Conservation (phyloP, 2,113 vertebrate species). For the Tragelaphus imberbis region DNA sequence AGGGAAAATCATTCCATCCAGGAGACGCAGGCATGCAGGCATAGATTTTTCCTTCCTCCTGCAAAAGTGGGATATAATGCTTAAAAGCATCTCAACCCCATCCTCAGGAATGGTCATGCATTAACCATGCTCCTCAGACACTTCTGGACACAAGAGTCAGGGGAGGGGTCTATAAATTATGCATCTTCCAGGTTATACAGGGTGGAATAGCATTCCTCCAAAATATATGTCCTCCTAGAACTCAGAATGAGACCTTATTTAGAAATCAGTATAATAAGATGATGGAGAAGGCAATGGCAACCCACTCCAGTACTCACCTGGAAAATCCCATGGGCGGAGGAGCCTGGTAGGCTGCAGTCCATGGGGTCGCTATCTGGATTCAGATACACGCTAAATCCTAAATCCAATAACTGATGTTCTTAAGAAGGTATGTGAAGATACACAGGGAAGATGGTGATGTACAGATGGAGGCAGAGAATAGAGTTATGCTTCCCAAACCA, state of each 20-base stretch:
- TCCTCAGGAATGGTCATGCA: not conserved
- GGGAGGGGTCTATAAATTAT: not conserved
- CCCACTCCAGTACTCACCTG: too few species aligned
- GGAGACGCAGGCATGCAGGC: not conserved
- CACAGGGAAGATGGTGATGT: not conserved
- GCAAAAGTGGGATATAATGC: not conserved
- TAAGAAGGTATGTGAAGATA: not conserved
- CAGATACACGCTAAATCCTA: not conserved
- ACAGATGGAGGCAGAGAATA: not conserved
- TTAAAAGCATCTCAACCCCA: not conserved
- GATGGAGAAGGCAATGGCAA: too few species aligned
- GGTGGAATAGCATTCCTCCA: not conserved
- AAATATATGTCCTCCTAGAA: not conserved
- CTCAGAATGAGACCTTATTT: conserved; percentile 19
- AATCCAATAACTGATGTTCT: not conserved
- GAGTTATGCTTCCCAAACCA: not conserved
- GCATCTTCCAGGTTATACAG: not conserved
- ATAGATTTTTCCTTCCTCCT: not conserved
- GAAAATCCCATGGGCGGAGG: too few species aligned
- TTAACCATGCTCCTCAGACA: not conserved
- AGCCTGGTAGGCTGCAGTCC: too few species aligned
- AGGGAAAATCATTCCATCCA: not conserved
- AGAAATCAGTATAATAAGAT: not conserved
- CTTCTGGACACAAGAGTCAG: not conserved
- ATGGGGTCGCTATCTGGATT: not conserved